Base-by-base conservation (phyloP, 2,888 invertebrate genomes). In the Ophion costatus region DNA sequence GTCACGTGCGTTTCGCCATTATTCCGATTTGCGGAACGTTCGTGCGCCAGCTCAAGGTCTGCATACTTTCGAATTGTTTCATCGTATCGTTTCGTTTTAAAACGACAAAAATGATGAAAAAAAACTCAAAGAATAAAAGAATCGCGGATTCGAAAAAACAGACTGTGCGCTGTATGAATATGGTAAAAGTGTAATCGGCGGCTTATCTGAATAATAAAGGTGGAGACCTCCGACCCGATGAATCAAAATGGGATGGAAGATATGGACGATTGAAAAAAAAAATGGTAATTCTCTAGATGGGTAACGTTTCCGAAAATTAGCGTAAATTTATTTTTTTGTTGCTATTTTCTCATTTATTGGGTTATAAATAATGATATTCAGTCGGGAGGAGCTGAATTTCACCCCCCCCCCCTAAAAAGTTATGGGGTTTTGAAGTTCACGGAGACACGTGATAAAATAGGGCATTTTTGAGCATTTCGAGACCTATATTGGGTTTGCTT, bases 11-110 rank as follows among this genome's bases (percentile, higher is more conserved):
- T 24, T 69, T 33, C 29, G 45, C 69, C 24, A 82, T 89, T 88
- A 90, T 90, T 91, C 90, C 92, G 89, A 91, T 90, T 89, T 88
- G 83, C 79, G 86, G 86, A 82, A 85, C 88, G 84, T 38, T 80
- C 77, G 82, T 86, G 78, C 79, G 90, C 88, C 90, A 90, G 91
- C 91, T 89, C 90, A 91, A 91, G 90, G 90, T 82, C 78, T 75
- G 66, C 74, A 11, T 22, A 7, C 11, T 57, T 61, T 51, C 38
- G 9, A 51, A 78, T 61, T 22, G 14, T 20, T 76, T 11, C 42
- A 11, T 2, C 14, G 70, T 14, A 59, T 9, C 7, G 33, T 63
- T 17, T 10, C 29, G 51, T 73, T 17, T 10, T 45, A 11, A 9
- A 29, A 29, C 29, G 29, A 29, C 5, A 45, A 33, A n/a, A 0